These are phyloP conservation scores for Eueides isabella DNA, from an alignment of 1,140 invertebrate genomes.

Conservation along the genomic window DNA sequence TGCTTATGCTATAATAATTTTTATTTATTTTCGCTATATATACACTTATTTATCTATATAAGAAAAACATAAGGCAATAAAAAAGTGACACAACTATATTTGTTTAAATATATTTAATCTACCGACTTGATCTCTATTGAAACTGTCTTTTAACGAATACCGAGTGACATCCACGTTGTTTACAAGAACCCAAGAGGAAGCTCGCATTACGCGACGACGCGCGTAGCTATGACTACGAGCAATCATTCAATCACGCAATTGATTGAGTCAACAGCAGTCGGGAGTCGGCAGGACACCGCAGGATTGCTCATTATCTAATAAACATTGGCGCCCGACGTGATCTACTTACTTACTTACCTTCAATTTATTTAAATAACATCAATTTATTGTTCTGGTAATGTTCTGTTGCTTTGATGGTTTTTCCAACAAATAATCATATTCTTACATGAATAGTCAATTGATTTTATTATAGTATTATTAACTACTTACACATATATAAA, in stretches of 20 bases:
- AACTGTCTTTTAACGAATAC: too few relatives aligned
- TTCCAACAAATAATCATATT: too few relatives aligned
- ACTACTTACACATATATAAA: too few relatives aligned
- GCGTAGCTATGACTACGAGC: constrained; percentile 62
- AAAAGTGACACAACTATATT: too few relatives aligned
- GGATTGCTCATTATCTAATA: constrained; percentile 76
- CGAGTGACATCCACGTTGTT: constrained; percentile 38
- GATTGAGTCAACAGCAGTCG: constrained; percentile 49
- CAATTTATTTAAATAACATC: background rate
- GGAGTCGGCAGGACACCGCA: constrained; percentile 44
- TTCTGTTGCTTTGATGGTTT: too few relatives aligned
- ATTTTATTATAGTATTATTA: too few relatives aligned
- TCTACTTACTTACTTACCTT: background rate
- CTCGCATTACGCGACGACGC: constrained; percentile 31
- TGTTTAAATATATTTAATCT: too few relatives aligned
- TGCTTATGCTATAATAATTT: background rate
- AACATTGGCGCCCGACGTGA: constrained; percentile 60
- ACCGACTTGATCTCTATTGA: too few relatives aligned
- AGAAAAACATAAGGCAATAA: too few relatives aligned
- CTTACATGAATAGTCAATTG: too few relatives aligned
- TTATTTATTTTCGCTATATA: background rate
- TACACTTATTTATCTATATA: background rate
- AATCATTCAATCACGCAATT: constrained; percentile 79
- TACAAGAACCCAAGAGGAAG: constrained; percentile 30
- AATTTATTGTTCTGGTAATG: background rate